Evolutionary conservation across 2,797 vertebrate species (phyloP).

Genomic region (Pseudomugil tenellus): DNA sequence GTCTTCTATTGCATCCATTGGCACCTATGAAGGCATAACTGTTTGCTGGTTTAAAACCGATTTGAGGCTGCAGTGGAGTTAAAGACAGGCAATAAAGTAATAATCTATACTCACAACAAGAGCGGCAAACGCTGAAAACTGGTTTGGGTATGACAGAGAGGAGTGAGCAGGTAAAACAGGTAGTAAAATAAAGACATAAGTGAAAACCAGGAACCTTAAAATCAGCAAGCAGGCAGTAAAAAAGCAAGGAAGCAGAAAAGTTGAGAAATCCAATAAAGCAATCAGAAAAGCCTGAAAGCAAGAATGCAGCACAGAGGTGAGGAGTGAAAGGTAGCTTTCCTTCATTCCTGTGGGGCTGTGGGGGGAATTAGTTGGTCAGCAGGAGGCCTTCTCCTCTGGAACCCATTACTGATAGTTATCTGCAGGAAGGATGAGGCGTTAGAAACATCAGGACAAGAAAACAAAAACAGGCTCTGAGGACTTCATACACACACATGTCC

Average conservation of each 20-base stretch:
- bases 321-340: slow-evolving; percentile 4
- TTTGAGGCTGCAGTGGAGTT: no score
- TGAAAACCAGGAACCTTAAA: no score
- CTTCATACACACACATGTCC: no score
- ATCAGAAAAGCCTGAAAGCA: slow-evolving; percentile 24
- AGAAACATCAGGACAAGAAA: slow-evolving; percentile 10
- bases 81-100: no score
- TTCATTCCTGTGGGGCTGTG: slow-evolving; percentile 30
- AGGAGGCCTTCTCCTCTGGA: slow-evolving; percentile 35
- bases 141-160: no score
- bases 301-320: slow-evolving; percentile 1
- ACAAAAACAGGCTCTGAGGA: slow-evolving; percentile 44
- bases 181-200: no score
- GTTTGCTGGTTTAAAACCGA: no score
- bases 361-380: slow-evolving; percentile 38
- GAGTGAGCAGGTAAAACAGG: no score
- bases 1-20: not conserved
- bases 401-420: slow-evolving; percentile 43
- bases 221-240: slow-evolving; percentile 1
- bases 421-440: slow-evolving; percentile 24
- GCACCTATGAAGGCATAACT: no score
- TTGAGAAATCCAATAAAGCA: slow-evolving; percentile 4
- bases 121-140: no score
- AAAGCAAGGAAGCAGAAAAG: not conserved
- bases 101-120: no score